Evolutionary conservation across 1,140 invertebrate genomes (phyloP).

Genomic region (Nasonia longicornis): DNA sequence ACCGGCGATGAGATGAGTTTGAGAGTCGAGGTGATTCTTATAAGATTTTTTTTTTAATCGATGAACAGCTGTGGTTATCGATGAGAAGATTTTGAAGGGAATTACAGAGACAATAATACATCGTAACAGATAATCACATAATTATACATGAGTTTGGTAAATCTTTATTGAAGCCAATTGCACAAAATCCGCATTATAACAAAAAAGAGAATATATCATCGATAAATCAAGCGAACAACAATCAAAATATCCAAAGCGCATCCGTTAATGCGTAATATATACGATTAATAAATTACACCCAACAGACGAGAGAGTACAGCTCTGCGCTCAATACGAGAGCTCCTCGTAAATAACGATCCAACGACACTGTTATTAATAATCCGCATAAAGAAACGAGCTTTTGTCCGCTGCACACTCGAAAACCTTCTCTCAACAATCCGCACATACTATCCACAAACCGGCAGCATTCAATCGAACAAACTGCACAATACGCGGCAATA

Average conservation of each 20-base stretch:
- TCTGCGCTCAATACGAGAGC: background rate
- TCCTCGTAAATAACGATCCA: background rate
- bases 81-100: background rate
- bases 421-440: background rate
- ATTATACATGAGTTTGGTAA: background rate
- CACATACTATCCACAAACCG: background rate
- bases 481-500: slow-evolving; percentile 6
- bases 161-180: slow-evolving; percentile 21
- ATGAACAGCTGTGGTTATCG: too few species aligned
- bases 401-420: background rate
- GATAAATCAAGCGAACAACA: too few species aligned
- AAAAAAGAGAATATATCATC: background rate
- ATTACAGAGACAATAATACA: background rate
- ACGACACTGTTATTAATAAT: slow-evolving; percentile 9
- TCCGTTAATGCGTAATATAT: background rate
- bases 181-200: background rate
- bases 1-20: background rate
- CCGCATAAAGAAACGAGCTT: background rate
- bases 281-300: background rate
- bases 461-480: background rate
- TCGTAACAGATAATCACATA: background rate
- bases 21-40: too few species aligned
- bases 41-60: too few species aligned
- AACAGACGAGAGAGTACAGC: background rate
- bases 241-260: too few species aligned